Evolutionary conservation across 37 sponge, comb jelly and placozoan species (phyloP).

Genomic region (Aphrocallistes beatrix): DNA sequence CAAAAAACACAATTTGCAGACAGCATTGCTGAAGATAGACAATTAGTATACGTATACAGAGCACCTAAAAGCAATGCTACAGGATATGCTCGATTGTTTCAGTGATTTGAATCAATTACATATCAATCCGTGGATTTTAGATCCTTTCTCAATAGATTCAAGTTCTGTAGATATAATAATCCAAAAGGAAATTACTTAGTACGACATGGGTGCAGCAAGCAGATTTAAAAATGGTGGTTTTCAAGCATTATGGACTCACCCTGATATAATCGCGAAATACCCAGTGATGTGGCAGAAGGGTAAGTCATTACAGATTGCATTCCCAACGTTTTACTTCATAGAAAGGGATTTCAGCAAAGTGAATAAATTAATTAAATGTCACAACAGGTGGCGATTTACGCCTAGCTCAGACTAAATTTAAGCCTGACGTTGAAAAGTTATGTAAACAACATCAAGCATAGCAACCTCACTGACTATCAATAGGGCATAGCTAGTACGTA

Average conservation of each 20-base stretch:
- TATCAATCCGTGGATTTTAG: background rate
- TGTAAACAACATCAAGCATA: background rate
- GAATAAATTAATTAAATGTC: background rate
- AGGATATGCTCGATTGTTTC: background rate
- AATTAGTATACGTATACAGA: background rate
- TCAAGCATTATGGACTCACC: background rate
- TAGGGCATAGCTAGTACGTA: background rate
- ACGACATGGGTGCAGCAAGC: background rate
- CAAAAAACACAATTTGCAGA: too few species aligned
- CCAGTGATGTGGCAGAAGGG: background rate
- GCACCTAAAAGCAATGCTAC: background rate
- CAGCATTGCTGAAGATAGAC: background rate
- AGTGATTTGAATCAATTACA: background rate
- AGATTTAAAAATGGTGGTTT: background rate
- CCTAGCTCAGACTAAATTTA: background rate
- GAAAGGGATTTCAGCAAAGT: background rate
- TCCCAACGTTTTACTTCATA: background rate
- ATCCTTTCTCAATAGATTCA: background rate
- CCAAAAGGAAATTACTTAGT: background rate
- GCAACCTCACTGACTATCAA: background rate
- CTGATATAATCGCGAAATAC: background rate
- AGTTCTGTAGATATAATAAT: background rate
- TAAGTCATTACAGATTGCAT: background rate
- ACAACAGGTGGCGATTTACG: background rate
- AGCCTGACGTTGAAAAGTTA: background rate